These are phyloP conservation scores for Calidris pugnax DNA, from an alignment of 2,113 vertebrate genomes.

Conservation along the genomic window DNA sequence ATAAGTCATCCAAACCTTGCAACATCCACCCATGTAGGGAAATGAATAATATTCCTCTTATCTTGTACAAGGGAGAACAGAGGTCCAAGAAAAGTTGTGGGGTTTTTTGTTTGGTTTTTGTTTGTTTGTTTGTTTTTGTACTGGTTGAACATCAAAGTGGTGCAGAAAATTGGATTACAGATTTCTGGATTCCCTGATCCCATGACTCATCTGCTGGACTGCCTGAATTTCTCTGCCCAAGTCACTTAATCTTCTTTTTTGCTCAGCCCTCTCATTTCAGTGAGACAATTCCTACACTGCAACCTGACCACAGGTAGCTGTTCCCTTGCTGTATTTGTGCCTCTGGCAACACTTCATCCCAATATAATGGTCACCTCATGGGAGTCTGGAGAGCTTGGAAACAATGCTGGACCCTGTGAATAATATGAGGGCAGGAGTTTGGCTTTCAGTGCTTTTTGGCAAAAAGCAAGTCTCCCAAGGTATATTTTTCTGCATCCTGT, in stretches of 20 bases:
- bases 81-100: neutral
- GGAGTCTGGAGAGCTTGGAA: neutral
- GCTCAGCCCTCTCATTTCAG: neutral
- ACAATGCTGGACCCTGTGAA: neutral
- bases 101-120: neutral
- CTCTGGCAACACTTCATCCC: neutral
- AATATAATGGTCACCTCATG: neutral
- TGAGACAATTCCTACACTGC: neutral
- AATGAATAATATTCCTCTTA: neutral
- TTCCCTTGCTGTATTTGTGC: neutral
- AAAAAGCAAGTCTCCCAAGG: neutral
- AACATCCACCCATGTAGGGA: neutral
- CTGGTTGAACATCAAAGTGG: neutral
- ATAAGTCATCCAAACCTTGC: conserved; percentile 2
- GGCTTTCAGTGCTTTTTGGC: neutral
- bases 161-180: conserved; percentile 14
- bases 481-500: neutral
- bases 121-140: neutral
- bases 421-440: neutral
- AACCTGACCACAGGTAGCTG: neutral
- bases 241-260: neutral
- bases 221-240: neutral
- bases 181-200: conserved; percentile 13
- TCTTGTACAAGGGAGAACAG: neutral
- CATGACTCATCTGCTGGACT: neutral